Conservation (phyloP, 2,888 invertebrate genomes). For the Cyclophora punctaria region DNA sequence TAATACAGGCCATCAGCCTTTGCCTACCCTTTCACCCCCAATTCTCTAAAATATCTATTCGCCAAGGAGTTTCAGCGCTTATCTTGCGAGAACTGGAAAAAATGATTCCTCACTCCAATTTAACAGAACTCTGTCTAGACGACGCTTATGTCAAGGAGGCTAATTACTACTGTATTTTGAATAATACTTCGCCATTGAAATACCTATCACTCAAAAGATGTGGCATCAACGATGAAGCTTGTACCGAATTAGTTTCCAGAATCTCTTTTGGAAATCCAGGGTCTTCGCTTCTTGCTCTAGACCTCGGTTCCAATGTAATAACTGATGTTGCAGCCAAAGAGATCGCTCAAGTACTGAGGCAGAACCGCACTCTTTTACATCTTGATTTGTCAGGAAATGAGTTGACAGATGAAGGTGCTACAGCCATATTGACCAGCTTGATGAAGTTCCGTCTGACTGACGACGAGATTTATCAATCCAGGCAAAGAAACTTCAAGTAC, state of each 20-base stretch:
- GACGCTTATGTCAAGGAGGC: constrained; percentile 30
- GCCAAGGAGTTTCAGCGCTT: constrained; percentile 20
- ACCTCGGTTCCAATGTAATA: constrained; percentile 39
- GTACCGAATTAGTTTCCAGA: constrained; percentile 27
- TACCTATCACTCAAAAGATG: constrained; percentile 42
- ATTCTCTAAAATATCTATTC: constrained; percentile 30
- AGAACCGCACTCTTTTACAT: constrained; percentile 38
- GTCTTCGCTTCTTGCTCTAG: constrained; percentile 27
- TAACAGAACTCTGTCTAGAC: constrained; percentile 45
- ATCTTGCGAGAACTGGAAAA: constrained; percentile 33
- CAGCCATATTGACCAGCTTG: constrained; percentile 29
- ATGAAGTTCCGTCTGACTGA: constrained; percentile 29
- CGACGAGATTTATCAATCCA: constrained; percentile 24
- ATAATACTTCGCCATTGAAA: constrained; percentile 29
- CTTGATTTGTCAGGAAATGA: constrained; percentile 41
- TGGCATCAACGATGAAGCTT: constrained; percentile 28
- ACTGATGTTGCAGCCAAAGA: constrained; percentile 33
- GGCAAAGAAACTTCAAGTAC: constrained; percentile 19
- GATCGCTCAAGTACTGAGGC: constrained; percentile 32
- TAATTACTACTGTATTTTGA: constrained; percentile 35
- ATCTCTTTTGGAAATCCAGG: constrained; percentile 23
- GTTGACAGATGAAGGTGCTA: constrained; percentile 35
- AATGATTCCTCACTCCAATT: constrained; percentile 35
- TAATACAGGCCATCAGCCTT: constrained; percentile 33
- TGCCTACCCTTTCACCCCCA: constrained; percentile 37